Conservation (phyloP, 92 coral and sea anemone species). For the Actinernus sp. region DNA sequence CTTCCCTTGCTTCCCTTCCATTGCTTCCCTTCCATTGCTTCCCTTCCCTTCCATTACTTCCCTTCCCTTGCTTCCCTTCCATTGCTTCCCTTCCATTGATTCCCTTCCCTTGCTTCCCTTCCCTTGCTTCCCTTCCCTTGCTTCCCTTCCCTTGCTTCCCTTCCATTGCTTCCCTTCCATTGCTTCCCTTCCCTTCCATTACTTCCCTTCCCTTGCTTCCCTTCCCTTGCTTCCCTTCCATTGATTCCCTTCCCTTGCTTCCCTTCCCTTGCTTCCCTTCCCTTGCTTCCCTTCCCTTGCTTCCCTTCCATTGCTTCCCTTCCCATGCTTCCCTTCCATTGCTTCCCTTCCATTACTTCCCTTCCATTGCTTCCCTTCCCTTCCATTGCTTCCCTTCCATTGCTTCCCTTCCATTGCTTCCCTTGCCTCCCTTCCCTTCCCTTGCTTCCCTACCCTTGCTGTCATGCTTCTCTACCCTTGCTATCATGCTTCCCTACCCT, state of each 20-base stretch:
- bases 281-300: background rate
- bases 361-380: background rate
- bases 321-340: background rate
- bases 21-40: too few relatives aligned
- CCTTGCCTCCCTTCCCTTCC: too few relatives aligned
- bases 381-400: background rate
- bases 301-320: background rate
- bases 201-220: background rate
- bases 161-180: background rate
- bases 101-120: constrained; percentile 9
- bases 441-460: too few relatives aligned
- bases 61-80: too few relatives aligned
- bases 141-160: background rate
- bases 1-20: too few relatives aligned
- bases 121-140: background rate
- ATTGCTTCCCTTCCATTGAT: too few relatives aligned
- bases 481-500: too few relatives aligned
- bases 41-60: too few relatives aligned
- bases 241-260: background rate
- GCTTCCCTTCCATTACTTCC: background rate
- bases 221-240: background rate
- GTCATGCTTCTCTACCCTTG: too few relatives aligned
- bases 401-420: background rate
- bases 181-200: background rate
- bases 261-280: background rate